Conservation (phyloP, 2,113 vertebrate genomes). For the Camelus dromedarius region DNA sequence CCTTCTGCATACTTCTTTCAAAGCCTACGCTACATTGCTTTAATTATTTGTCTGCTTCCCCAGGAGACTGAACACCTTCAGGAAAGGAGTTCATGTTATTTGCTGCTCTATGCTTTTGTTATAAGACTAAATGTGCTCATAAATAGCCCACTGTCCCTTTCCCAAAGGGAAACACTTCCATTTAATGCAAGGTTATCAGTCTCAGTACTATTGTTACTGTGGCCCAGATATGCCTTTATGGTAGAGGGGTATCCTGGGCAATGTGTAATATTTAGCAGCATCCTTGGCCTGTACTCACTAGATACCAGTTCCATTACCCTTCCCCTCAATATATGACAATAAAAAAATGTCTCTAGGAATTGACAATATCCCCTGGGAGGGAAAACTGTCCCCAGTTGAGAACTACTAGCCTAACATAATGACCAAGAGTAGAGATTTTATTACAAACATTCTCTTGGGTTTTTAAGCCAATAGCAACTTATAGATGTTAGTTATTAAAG, state of each 20-base stretch:
- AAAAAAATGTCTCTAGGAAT: not conserved
- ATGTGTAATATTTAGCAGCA: not conserved
- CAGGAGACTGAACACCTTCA: not conserved
- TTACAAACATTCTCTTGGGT: not conserved
- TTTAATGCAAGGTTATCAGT: not conserved
- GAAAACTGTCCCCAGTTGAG: not conserved
- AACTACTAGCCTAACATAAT: not conserved
- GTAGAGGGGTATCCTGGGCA: not conserved
- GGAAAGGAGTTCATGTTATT: not conserved
- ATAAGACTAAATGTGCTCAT: not conserved
- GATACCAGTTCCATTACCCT: not conserved
- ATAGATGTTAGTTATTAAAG: constrained; percentile 7
- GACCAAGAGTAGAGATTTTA: not conserved
- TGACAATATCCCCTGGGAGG: not conserved
- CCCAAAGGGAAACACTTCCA: not conserved
- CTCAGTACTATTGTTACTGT: not conserved
- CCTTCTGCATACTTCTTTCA: not conserved
- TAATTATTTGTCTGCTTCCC: not conserved
- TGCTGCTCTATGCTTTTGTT: not conserved
- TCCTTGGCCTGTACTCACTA: not conserved
- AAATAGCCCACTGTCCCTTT: not conserved
- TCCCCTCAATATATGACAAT: not conserved
- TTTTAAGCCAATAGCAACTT: not conserved
- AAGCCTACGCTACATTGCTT: not conserved
- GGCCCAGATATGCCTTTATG: not conserved